Base-by-base conservation (phyloP, 2,113 vertebrate species). In the Anas platyrhynchos region DNA sequence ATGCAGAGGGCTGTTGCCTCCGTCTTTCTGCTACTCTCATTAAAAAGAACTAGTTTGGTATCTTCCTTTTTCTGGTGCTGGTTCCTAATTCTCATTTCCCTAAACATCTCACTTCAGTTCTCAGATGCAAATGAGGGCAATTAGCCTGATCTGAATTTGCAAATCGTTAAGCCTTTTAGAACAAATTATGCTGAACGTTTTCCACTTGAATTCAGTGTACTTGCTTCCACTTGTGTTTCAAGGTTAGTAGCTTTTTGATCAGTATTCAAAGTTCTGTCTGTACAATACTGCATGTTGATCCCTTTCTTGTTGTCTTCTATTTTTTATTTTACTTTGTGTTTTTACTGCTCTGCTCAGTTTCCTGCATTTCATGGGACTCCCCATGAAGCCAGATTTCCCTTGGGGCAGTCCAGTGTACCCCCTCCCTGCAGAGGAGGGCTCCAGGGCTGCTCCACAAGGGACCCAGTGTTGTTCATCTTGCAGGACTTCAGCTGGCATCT, bases 71-170 rank as follows among this genome's bases (percentile, higher is more conserved):
- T 92, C 32, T 84, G 26, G 34, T 86, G 52, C n/a, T 34, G n/a
- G 65, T 97, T 97, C 86, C 82, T 31, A 23, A 80, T 93, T 96
- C 58, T 93, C 29, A 65, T 91, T 97, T 94, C 95, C 86, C 77
- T 61, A 38, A 68, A 88, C 72, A 66, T 65, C 34, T 76, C 23
- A 1, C 20, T 91, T 89, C 22, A 44, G 32, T 62, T 93, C 36
- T 92, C 54, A 38, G 29, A 93, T 91, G 55, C 69, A 94, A 94
- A 92, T 22, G 18, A 78, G 62, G 32, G 34, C 48, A 61, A 16
- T 66, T 68, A 79, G 23, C 48, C 38, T 32, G 8, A 65, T 76
- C 13, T 56, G 52, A 77, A 61, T 86, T 75, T 93, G 66, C 43
- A 91, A 56, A 62, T 93, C 63, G 32, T 52, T 50, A 26, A 77